Evolutionary conservation across 2,888 invertebrate species (phyloP).

Genomic region (Steromphala cineraria): DNA sequence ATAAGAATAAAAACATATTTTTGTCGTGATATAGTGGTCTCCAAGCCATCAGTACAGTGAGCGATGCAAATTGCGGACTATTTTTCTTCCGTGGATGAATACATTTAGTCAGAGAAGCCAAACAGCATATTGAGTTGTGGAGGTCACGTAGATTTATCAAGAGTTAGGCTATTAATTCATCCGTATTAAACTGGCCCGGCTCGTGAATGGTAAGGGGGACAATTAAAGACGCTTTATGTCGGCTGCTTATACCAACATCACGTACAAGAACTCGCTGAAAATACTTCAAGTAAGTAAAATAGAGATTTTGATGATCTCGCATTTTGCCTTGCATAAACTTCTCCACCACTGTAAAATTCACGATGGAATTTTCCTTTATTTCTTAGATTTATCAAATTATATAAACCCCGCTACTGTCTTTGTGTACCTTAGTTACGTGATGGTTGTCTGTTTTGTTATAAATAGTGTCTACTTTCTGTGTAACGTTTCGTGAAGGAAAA

Average conservation of each 20-base stretch:
- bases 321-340: constrained; percentile 13
- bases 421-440: too few relatives aligned
- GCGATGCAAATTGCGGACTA: background rate
- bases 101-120: constrained; percentile 1
- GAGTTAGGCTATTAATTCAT: constrained; percentile 24
- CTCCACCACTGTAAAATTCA: background rate
- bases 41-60: background rate
- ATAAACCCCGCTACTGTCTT: too few relatives aligned
- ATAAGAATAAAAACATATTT: too few relatives aligned
- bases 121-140: constrained; percentile 12
- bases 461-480: too few relatives aligned
- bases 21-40: too few relatives aligned
- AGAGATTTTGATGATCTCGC: constrained; percentile 18
- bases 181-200: constrained; percentile 22
- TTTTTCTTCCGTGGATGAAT: background rate
- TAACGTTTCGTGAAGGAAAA: too few relatives aligned
- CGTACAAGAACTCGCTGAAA: background rate
- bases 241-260: constrained; percentile 2
- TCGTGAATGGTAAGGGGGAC: constrained; percentile 19
- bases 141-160: constrained; percentile 21
- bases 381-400: too few relatives aligned
- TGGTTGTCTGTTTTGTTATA: too few relatives aligned
- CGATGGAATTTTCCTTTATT: constrained; percentile 13
- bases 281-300: background rate
- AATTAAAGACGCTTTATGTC: constrained; percentile 17